phyloP scores from a whole-genome alignment of 2,113 vertebrate genomes.

The Xyliphius kryptos region DNA sequence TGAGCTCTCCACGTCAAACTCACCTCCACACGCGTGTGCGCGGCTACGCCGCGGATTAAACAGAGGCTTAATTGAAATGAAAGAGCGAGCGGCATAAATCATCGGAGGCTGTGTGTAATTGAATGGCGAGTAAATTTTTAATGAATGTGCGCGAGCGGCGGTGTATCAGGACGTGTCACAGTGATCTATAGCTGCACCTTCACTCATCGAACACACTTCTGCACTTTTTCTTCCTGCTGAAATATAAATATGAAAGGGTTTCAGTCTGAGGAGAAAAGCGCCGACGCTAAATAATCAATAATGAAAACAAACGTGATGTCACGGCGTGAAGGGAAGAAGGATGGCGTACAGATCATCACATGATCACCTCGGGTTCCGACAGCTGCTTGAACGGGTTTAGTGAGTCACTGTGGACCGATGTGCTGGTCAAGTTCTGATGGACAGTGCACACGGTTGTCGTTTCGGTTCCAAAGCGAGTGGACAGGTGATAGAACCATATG shows the following conservation, averaged over 20 bases:
- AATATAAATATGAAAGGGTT: not conserved
- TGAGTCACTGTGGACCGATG: too few species aligned
- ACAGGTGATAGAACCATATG: too few species aligned
- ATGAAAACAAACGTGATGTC: too few species aligned
- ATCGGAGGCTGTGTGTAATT: not conserved
- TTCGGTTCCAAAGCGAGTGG: too few species aligned
- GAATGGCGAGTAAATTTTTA: constrained; percentile 14
- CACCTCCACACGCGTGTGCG: not conserved
- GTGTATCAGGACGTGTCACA: constrained; percentile 24
- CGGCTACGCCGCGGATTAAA: constrained; percentile 1
- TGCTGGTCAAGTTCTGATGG: too few species aligned
- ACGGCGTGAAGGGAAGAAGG: too few species aligned
- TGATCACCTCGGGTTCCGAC: too few species aligned
- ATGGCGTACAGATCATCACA: too few species aligned
- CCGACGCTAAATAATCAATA: too few species aligned
- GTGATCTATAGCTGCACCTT: constrained; percentile 27
- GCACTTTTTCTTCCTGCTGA: constrained; percentile 13
- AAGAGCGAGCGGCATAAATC: constrained; percentile 16
- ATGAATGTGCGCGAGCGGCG: constrained; percentile 6
- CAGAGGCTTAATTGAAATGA: constrained; percentile 14
- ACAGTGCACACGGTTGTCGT: too few species aligned
- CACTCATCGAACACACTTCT: constrained; percentile 36
- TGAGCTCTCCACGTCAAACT: not conserved
- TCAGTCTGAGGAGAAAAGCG: too few species aligned
- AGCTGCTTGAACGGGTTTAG: too few species aligned